Percentiles rank a stretch among this genome's conserved stretches.
Evolutionary conservation across 2,797 vertebrate species (phyloP).

Genomic region (Sternotherus odoratus): DNA sequence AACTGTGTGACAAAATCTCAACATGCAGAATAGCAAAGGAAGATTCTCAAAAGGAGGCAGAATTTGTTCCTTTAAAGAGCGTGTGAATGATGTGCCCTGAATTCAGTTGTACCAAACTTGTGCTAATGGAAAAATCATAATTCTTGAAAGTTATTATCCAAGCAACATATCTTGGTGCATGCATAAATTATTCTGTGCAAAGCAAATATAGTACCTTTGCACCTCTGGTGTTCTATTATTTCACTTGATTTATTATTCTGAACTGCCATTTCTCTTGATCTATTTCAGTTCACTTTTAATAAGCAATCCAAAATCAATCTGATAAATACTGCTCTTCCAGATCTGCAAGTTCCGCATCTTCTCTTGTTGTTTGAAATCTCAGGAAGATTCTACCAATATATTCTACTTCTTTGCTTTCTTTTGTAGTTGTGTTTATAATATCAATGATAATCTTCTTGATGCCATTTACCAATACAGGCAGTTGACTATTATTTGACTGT

Average conservation of each 20-base stretch:
- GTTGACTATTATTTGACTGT: background rate
- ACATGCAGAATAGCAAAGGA: background rate
- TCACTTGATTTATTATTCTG: background rate
- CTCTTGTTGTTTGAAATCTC: slow-evolving; percentile 19
- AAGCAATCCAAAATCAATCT: slow-evolving; percentile 30
- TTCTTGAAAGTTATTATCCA: background rate
- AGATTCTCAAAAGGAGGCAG: background rate
- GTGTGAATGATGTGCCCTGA: background rate
- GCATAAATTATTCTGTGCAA: background rate
- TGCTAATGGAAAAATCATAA: background rate
- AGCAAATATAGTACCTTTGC: background rate
- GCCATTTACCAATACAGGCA: background rate
- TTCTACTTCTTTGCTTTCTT: slow-evolving; percentile 30
- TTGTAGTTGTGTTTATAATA: background rate
- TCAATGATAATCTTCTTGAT: background rate
- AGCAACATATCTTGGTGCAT: background rate
- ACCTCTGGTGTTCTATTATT: accelerated
- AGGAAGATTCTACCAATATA: background rate
- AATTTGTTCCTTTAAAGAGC: background rate
- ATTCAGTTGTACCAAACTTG: background rate
- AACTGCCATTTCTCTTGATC: background rate
- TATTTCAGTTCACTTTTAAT: background rate
- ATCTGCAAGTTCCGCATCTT: background rate
- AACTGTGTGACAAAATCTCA: background rate
- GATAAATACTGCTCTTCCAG: slow-evolving; percentile 3